phyloP scores from a whole-genome alignment of 35 echinoderm and acorn worm genomes.

The Holothuria glaberrima region DNA sequence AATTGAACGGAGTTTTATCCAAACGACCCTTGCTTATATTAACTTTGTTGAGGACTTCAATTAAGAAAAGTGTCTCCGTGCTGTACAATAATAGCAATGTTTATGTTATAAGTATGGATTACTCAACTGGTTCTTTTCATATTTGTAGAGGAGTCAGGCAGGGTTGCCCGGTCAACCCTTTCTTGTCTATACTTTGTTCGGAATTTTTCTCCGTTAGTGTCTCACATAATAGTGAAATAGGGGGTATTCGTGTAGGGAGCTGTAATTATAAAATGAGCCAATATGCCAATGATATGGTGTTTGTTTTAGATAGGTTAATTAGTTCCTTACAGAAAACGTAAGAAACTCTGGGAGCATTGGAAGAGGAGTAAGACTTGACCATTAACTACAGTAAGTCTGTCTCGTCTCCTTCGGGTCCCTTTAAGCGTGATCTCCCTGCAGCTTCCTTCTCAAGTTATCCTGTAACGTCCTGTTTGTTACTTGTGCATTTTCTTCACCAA shows the following conservation, averaged over 20 bases:
- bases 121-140: constrained; percentile 17
- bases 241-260: background rate
- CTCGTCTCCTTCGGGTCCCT: background rate
- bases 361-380: too few species aligned
- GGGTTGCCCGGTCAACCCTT: background rate
- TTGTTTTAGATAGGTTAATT: background rate
- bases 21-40: background rate
- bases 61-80: background rate
- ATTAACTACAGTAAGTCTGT: background rate
- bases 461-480: background rate
- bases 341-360: background rate
- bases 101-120: background rate
- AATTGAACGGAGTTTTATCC: background rate
- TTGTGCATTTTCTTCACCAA: constrained; percentile 1
- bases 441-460: background rate
- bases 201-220: background rate
- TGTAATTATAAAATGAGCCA: background rate
- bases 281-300: background rate
- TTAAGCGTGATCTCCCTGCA: background rate
- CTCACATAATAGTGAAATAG: background rate
- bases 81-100: background rate
- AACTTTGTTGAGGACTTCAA: background rate
- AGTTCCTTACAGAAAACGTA: background rate
- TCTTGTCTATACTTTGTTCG: constrained; percentile 3
- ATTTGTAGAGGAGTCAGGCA: background rate